Percentiles rank a stretch among this genome's conserved stretches.
Evolutionary conservation across 2,113 vertebrate genomes (phyloP).

Genomic region (Malurus cyaneus): DNA sequence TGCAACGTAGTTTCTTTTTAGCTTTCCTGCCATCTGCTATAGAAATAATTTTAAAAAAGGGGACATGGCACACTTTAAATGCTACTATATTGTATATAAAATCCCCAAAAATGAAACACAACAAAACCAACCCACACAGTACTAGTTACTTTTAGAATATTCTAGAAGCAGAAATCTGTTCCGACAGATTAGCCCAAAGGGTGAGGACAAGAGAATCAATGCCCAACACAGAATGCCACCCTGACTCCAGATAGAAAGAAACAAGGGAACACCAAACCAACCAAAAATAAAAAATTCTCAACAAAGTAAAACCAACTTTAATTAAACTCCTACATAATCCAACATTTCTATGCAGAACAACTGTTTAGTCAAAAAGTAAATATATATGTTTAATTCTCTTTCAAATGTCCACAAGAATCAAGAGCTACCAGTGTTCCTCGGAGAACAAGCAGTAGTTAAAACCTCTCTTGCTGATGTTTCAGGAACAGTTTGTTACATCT

Average conservation of each 20-base stretch:
- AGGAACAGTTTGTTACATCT: slow-evolving; percentile 58
- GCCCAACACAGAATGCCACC: not conserved
- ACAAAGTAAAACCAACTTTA: slow-evolving; percentile 78
- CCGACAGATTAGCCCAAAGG: not conserved
- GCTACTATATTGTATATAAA: not conserved
- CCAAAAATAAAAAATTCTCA: not conserved
- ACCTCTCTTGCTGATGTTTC: slow-evolving; percentile 40
- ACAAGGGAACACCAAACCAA: not conserved
- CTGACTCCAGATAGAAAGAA: not conserved
- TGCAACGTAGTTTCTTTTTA: not conserved
- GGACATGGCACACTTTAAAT: not conserved
- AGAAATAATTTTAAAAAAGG: not conserved
- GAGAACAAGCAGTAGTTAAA: slow-evolving; percentile 74
- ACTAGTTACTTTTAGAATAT: not conserved
- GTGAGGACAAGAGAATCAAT: not conserved
- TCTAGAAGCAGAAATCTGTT: not conserved
- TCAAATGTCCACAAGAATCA: slow-evolving; percentile 53
- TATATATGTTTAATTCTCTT: slow-evolving; percentile 56
- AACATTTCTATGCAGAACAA: slow-evolving; percentile 71
- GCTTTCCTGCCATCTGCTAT: not conserved
- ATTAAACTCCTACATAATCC: slow-evolving; percentile 75
- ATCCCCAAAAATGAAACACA: not conserved
- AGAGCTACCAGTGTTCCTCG: slow-evolving; percentile 67
- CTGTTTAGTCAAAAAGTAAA: slow-evolving; percentile 69
- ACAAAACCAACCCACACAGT: not conserved